These are phyloP conservation scores for Trachymyrmex septentrionalis DNA, from an alignment of 1,140 invertebrate genomes.

Conservation along the genomic window DNA sequence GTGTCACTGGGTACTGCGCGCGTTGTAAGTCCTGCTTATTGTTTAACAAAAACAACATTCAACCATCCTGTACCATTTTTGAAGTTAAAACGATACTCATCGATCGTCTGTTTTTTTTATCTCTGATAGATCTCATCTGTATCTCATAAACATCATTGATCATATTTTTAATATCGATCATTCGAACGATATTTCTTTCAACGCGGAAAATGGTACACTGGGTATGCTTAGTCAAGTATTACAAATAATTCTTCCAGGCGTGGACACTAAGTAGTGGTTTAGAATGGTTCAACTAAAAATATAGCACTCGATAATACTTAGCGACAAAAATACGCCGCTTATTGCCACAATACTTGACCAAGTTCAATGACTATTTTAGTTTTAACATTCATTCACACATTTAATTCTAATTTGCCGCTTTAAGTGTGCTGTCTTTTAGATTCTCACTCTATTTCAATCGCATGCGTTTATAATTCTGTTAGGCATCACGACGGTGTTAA, in stretches of 20 bases:
- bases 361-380: slow-evolving; percentile 83
- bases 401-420: slow-evolving; percentile 86
- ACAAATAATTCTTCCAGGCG: slow-evolving; percentile 60
- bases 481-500: slow-evolving; percentile 69
- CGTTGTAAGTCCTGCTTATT: slow-evolving; percentile 88
- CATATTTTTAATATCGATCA: slow-evolving; percentile 28
- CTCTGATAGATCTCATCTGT: slow-evolving; percentile 42
- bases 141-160: slow-evolving; percentile 16
- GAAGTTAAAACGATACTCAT: slow-evolving; percentile 43
- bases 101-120: slow-evolving; percentile 10
- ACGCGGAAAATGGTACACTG: slow-evolving; percentile 82
- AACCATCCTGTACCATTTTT: slow-evolving; percentile 83
- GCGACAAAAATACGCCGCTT: slow-evolving; percentile 38
- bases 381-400: slow-evolving; percentile 83
- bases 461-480: slow-evolving; percentile 63
- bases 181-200: slow-evolving; percentile 19
- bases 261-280: slow-evolving; percentile 31
- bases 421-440: slow-evolving; percentile 83
- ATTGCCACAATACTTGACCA: slow-evolving; percentile 84
- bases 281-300: slow-evolving; percentile 44
- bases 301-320: slow-evolving; percentile 70
- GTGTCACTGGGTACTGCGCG: slow-evolving; percentile 87
- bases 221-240: slow-evolving; percentile 86
- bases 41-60: slow-evolving; percentile 84
- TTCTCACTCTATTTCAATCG: slow-evolving; percentile 77